Evolutionary conservation across 2,797 vertebrate genomes (phyloP).

Genomic region (Phrynocephalus vlangalii): DNA sequence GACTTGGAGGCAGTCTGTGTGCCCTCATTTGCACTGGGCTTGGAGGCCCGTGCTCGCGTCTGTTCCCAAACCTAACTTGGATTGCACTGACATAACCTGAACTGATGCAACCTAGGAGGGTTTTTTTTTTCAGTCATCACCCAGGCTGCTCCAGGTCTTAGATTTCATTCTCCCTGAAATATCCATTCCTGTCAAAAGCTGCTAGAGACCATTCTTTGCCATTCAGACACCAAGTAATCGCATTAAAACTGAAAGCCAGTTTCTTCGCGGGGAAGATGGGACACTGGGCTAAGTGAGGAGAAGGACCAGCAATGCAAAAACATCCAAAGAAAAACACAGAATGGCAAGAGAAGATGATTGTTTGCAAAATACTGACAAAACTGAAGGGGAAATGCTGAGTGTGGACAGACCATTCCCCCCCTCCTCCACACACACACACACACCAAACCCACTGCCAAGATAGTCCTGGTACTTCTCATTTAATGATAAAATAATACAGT

Average conservation of each 20-base stretch:
- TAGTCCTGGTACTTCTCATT: constrained; percentile 19
- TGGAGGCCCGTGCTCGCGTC: too few relatives aligned
- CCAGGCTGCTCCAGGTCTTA: neutral
- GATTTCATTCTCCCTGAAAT: neutral
- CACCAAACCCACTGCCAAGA: neutral
- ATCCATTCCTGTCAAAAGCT: neutral
- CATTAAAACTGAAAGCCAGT: constrained; percentile 1
- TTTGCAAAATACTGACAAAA: constrained; percentile 9
- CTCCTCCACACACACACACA: neutral
- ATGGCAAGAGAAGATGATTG: neutral
- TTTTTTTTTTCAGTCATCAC: neutral
- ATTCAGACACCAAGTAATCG: neutral
- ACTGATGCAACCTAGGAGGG: too few relatives aligned
- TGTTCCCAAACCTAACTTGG: too few relatives aligned
- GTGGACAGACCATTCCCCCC: neutral
- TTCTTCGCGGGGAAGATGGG: neutral
- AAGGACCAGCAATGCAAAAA: neutral
- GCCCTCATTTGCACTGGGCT: too few relatives aligned
- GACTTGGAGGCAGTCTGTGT: too few relatives aligned
- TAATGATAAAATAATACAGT: constrained; percentile 25
- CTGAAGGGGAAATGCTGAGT: neutral
- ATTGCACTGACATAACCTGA: too few relatives aligned
- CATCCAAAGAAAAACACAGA: neutral
- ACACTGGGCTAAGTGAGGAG: neutral
- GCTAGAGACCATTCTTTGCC: neutral